Evolutionary conservation across 2,888 invertebrate genomes (phyloP).

Genomic region (Perdita meconis): DNA sequence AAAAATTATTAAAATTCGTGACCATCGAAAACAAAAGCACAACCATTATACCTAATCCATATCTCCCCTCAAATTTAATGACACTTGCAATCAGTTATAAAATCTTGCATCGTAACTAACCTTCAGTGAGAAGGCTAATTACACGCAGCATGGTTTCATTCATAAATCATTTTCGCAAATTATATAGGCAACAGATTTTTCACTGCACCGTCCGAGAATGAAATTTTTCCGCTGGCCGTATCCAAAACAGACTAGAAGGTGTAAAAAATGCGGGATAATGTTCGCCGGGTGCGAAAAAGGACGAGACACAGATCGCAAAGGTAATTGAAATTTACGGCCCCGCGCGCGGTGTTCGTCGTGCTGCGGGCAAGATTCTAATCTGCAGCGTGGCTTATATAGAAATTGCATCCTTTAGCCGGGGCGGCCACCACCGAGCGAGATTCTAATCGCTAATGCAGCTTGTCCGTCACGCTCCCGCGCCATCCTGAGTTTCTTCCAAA

Average conservation of each 20-base stretch:
- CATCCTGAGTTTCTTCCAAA: constrained; percentile 10
- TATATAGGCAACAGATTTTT: too few relatives aligned
- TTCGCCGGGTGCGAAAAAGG: not conserved
- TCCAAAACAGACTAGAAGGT: not conserved
- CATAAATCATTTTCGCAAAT: too few relatives aligned
- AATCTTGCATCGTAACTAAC: too few relatives aligned
- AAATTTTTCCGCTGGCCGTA: not conserved
- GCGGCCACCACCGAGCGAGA: not conserved
- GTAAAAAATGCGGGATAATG: not conserved
- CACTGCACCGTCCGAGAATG: too few relatives aligned
- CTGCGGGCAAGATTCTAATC: constrained; percentile 13
- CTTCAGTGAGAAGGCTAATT: too few relatives aligned
- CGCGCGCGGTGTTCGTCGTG: not conserved
- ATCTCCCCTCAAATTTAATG: too few relatives aligned
- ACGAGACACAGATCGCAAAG: not conserved
- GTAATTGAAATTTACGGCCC: constrained; percentile 3
- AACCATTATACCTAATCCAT: too few relatives aligned
- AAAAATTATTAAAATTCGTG: too few relatives aligned
- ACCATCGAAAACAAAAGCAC: too few relatives aligned
- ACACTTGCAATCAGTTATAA: too few relatives aligned
- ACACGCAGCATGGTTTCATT: too few relatives aligned
- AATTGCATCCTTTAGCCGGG: constrained; percentile 9
- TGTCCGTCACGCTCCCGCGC: not conserved
- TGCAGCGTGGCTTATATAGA: constrained; percentile 12
- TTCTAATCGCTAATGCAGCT: constrained; percentile 19